A percentile compares a stretch with the other conserved stretches of the same genome.
phyloP scores from a whole-genome alignment of 2,113 vertebrate species.

The Prunella himalayana region DNA sequence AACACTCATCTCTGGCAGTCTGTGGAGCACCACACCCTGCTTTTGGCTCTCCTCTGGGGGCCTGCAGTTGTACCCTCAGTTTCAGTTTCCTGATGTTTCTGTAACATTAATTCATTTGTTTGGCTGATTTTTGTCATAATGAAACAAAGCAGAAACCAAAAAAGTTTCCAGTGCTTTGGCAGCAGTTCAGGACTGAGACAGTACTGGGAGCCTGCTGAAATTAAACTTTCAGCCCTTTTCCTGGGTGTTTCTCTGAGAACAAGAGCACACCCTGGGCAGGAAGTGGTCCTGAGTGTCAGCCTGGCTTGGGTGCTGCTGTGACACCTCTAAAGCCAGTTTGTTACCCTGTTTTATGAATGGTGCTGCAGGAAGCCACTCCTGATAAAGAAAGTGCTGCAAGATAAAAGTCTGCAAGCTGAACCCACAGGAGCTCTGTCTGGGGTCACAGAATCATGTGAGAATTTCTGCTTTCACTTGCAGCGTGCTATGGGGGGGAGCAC shows the following conservation, averaged over 20 bases:
- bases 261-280: rapidly evolving
- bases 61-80: neutral
- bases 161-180: neutral
- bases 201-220: neutral
- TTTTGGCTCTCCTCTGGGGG: neutral
- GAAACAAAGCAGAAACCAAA: neutral
- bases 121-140: neutral
- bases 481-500: rapidly evolving
- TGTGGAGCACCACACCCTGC: neutral
- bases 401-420: neutral
- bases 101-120: rapidly evolving
- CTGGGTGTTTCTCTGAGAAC: neutral
- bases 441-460: neutral
- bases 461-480: neutral
- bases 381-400: neutral
- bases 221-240: neutral
- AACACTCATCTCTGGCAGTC: rapidly evolving
- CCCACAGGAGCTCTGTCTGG: neutral
- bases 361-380: neutral
- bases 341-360: neutral
- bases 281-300: rapidly evolving
- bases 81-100: neutral
- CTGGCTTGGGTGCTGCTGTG: neutral
- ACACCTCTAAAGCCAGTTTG: rapidly evolving
- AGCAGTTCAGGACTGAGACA: rapidly evolving